Evolutionary conservation across 2,888 invertebrate species (phyloP).

Genomic region (Philaethria dido): DNA sequence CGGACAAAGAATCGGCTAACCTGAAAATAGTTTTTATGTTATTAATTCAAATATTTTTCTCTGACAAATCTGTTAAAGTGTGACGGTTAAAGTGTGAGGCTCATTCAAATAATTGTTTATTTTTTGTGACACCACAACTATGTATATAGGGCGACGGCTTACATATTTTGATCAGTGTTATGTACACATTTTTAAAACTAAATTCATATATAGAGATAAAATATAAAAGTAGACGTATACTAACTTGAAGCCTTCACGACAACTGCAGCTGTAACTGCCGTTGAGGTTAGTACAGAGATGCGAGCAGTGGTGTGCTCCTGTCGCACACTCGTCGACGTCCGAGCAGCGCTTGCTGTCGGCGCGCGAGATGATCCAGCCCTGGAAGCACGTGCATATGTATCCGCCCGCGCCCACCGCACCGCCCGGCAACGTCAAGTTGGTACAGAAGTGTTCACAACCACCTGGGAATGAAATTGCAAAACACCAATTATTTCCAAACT

Average conservation of each 20-base stretch:
- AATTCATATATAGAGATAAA: not conserved
- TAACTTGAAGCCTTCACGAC: slow-evolving; percentile 90
- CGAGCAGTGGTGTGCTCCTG: slow-evolving; percentile 94
- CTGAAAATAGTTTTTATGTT: slow-evolving; percentile 54
- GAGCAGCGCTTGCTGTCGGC: slow-evolving; percentile 92
- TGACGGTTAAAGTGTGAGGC: too few species aligned
- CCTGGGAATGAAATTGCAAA: slow-evolving; percentile 78
- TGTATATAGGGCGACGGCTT: too few species aligned
- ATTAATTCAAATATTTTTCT: not conserved
- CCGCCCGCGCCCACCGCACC: slow-evolving; percentile 71
- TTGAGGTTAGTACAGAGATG: slow-evolving; percentile 96
- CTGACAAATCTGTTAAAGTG: too few species aligned
- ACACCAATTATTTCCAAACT: not conserved
- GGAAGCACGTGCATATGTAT: slow-evolving; percentile 95
- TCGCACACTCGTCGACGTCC: slow-evolving; percentile 95
- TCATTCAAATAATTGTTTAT: too few species aligned
- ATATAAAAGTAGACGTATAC: slow-evolving; percentile 27
- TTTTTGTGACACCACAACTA: not conserved
- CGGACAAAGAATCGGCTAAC: slow-evolving; percentile 89
- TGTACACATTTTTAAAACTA: too few species aligned
- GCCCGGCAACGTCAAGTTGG: slow-evolving; percentile 86
- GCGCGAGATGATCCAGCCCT: slow-evolving; percentile 92
- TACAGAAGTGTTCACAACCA: slow-evolving; percentile 96
- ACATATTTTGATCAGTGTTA: not conserved
- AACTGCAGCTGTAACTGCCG: slow-evolving; percentile 95